A percentile compares a stretch with the other conserved stretches of the same genome.
Conservation (phyloP, 2,797 vertebrate species). For the Arnoldichthys spilopterus region DNA sequence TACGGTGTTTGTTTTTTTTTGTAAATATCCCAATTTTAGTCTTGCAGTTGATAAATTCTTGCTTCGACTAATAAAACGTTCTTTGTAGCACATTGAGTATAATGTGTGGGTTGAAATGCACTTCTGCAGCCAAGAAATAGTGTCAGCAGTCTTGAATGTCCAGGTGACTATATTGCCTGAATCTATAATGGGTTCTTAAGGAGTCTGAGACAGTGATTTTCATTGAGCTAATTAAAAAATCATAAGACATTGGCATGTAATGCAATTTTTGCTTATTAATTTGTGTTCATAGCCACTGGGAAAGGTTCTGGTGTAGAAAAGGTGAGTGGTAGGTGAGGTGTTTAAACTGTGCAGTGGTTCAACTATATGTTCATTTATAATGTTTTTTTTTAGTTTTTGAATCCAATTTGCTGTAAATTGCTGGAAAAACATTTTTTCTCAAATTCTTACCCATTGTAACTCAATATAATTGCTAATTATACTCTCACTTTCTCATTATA, state of each 20-base stretch:
- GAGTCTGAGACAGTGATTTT: not conserved
- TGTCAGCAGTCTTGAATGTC: conserved; percentile 17
- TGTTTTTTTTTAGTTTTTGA: too few relatives aligned
- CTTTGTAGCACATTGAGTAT: too few relatives aligned
- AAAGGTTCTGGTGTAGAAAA: not conserved
- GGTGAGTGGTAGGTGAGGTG: too few relatives aligned
- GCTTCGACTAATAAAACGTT: too few relatives aligned
- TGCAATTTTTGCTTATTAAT: not conserved
- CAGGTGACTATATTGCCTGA: not conserved
- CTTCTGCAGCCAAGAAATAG: not conserved
- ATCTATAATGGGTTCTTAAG: conserved; percentile 17
- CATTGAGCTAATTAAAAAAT: not conserved
- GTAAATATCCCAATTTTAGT: not conserved
- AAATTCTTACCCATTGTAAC: too few relatives aligned
- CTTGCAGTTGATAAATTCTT: not conserved
- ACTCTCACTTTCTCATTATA: too few relatives aligned
- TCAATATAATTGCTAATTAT: too few relatives aligned
- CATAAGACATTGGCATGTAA: too few relatives aligned
- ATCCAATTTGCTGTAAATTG: too few relatives aligned
- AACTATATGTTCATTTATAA: too few relatives aligned
- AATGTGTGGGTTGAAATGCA: not conserved
- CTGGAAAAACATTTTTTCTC: too few relatives aligned
- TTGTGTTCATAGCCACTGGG: not conserved
- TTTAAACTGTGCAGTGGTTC: too few relatives aligned
- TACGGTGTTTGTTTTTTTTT: not conserved